Conservation (phyloP, 1,140 invertebrate species). For the Camponotus pennsylvanicus region DNA sequence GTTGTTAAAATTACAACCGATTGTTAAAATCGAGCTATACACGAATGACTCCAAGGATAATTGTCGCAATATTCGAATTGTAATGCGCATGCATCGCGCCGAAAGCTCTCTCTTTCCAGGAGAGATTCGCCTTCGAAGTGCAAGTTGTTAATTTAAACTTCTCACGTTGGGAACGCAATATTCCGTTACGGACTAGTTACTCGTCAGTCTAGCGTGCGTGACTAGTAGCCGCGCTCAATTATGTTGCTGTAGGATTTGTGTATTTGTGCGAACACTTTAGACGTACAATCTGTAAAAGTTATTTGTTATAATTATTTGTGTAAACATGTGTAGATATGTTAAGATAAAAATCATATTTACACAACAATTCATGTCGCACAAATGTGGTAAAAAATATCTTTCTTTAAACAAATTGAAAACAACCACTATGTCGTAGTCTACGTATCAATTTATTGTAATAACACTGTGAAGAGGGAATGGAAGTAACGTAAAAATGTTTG, state of each 20-base stretch:
- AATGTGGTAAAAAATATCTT: not conserved
- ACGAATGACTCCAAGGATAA: constrained; percentile 15
- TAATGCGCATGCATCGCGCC: not conserved
- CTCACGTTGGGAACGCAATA: constrained; percentile 50
- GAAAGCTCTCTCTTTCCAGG: not conserved
- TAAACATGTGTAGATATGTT: not conserved
- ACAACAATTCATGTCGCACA: no score
- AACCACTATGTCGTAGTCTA: not conserved
- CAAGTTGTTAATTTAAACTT: constrained; percentile 65
- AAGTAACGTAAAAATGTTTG: not conserved
- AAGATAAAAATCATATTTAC: not conserved
- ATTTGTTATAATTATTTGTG: not conserved
- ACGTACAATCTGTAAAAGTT: not conserved
- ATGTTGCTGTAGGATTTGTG: not conserved
- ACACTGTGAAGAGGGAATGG: not conserved
- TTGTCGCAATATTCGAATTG: constrained; percentile 43
- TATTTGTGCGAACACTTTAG: not conserved
- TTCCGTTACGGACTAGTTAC: constrained; percentile 42
- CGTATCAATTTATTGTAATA: not conserved
- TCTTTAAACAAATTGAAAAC: not conserved
- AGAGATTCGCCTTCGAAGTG: constrained; percentile 14
- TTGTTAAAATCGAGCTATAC: not conserved
- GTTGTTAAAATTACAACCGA: not conserved
- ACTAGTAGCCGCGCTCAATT: constrained; percentile 35
- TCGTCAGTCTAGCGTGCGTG: constrained; percentile 24